A percentile compares a stretch with the other conserved stretches of the same genome.
Evolutionary conservation across 2,888 invertebrate genomes (phyloP).

Genomic region (Chirona hameri): DNA sequence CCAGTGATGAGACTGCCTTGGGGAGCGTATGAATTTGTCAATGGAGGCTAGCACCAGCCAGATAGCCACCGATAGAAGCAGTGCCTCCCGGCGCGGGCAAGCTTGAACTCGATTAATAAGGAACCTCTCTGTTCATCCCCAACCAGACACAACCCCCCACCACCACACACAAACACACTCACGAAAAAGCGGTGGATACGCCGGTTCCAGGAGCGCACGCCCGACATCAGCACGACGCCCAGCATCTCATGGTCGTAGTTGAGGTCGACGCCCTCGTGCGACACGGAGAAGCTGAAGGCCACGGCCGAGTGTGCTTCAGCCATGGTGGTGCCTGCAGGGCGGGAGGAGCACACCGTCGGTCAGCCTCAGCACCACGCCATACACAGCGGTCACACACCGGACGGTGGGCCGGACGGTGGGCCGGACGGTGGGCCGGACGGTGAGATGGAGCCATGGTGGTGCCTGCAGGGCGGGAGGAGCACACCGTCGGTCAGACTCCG

Average conservation of each 20-base stretch:
- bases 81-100: too few relatives aligned
- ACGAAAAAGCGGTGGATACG: constrained; percentile 86
- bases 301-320: constrained; percentile 98
- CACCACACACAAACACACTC: constrained; percentile 44
- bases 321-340: constrained; percentile 57
- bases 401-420: too few relatives aligned
- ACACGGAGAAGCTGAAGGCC: constrained; percentile 94
- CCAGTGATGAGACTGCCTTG: too few relatives aligned
- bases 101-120: background rate
- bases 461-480: too few relatives aligned
- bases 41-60: background rate
- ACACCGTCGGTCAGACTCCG: too few relatives aligned
- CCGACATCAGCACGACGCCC: constrained; percentile 90
- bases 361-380: too few relatives aligned
- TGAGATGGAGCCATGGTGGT: too few relatives aligned
- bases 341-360: too few relatives aligned
- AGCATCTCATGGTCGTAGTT: constrained; percentile 96
- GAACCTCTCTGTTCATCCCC: background rate
- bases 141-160: too few relatives aligned
- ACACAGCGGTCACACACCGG: too few relatives aligned
- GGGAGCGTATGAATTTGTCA: background rate
- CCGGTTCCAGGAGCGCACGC: constrained; percentile 92
- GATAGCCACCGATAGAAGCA: too few relatives aligned
- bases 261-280: constrained; percentile 97
- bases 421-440: too few relatives aligned